Percentiles rank a stretch among this genome's conserved stretches.
phyloP scores from a whole-genome alignment of 2,113 vertebrate genomes.

The Lasiurus borealis region DNA sequence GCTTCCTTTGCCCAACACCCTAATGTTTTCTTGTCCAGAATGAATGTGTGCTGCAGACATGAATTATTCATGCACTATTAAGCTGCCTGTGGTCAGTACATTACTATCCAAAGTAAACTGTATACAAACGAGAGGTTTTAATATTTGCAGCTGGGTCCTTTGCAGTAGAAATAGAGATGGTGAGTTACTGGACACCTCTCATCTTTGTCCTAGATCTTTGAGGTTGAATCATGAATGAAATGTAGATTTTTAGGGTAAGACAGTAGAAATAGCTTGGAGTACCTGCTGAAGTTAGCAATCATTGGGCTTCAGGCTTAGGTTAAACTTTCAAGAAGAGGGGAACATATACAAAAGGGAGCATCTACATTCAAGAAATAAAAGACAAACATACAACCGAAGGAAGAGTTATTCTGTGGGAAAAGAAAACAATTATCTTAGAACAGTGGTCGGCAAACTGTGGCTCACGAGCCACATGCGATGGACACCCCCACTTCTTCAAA shows the following conservation, averaged over 20 bases:
- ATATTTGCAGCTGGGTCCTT: not conserved
- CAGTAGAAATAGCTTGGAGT: not conserved
- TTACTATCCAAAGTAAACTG: conserved; percentile 24
- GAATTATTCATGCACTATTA: conserved; percentile 55
- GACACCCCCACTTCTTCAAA: too few species aligned
- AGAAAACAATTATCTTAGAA: not conserved
- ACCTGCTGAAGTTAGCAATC: not conserved
- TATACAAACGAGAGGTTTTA: not conserved
- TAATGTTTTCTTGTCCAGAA: not conserved
- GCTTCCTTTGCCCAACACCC: not conserved
- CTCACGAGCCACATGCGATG: too few species aligned
- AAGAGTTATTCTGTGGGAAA: not conserved
- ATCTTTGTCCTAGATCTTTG: not conserved
- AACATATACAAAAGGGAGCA: not conserved
- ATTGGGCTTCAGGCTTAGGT: not conserved
- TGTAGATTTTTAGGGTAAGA: not conserved
- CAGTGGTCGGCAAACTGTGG: too few species aligned
- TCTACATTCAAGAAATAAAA: conserved; percentile 10
- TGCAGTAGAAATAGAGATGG: not conserved
- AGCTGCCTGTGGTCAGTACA: conserved; percentile 68
- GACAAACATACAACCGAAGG: not conserved
- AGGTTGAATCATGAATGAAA: not conserved
- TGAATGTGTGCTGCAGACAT: not conserved
- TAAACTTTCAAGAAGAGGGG: not conserved
- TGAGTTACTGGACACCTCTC: not conserved